Conservation (phyloP, 2,113 vertebrate species). For the Takifugu bimaculatus region DNA sequence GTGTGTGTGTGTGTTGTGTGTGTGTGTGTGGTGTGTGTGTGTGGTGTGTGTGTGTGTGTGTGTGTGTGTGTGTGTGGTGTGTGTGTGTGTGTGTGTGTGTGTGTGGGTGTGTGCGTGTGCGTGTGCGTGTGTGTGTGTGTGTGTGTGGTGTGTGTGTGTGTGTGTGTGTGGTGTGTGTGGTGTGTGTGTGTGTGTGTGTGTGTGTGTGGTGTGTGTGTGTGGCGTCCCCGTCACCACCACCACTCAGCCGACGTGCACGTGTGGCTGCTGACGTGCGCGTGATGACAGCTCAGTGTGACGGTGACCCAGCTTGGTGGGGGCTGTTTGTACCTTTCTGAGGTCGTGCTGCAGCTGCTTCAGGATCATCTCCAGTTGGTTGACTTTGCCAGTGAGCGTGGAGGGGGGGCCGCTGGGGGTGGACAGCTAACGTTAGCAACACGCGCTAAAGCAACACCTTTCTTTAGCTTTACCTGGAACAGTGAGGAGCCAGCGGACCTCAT, state of each 20-base stretch:
- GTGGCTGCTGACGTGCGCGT: background rate
- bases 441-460: too few species aligned
- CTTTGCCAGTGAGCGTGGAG: conserved; percentile 91
- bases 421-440: too few species aligned
- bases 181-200: conserved; percentile 11
- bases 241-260: too few species aligned
- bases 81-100: conserved; percentile 50
- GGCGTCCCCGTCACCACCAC: background rate
- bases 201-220: too few species aligned
- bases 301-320: background rate
- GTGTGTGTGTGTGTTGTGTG: conserved; percentile 15
- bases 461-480: too few species aligned
- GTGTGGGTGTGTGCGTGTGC: too few species aligned
- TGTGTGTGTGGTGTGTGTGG: too few species aligned
- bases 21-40: conserved; percentile 36
- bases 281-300: background rate
- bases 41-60: too few species aligned
- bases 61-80: conserved; percentile 12
- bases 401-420: conserved; percentile 66
- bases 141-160: conserved; percentile 42
- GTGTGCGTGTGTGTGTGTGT: background rate
- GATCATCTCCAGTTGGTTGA: conserved; percentile 94
- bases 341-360: conserved; percentile 93
- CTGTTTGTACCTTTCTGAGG: conserved; percentile 82
- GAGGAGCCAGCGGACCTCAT: too few species aligned